Percentiles rank a stretch among this genome's conserved stretches.
Evolutionary conservation across 2,113 vertebrate genomes (phyloP).

Genomic region (Epinephelus moara): DNA sequence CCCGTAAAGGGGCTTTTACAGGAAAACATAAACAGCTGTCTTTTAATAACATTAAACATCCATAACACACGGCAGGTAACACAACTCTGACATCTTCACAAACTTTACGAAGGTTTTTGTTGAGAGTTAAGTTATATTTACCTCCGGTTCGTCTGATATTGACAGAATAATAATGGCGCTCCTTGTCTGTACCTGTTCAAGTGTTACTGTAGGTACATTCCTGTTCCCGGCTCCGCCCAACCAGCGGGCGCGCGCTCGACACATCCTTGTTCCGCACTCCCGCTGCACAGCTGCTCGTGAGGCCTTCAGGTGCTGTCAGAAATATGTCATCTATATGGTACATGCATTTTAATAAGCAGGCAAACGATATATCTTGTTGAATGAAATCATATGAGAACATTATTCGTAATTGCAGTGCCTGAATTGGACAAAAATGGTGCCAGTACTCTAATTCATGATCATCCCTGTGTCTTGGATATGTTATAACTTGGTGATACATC

Average conservation of each 20-base stretch:
- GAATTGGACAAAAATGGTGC: too few species aligned
- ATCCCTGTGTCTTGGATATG: too few species aligned
- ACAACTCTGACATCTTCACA: not conserved
- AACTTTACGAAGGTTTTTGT: not conserved
- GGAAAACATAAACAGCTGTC: not conserved
- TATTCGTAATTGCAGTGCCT: too few species aligned
- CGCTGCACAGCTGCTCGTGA: conserved; percentile 3
- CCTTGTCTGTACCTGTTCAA: conserved; percentile 47
- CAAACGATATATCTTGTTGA: not conserved
- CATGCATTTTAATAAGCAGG: not conserved
- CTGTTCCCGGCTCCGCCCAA: conserved; percentile 30
- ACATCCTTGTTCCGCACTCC: not conserved
- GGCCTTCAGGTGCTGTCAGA: conserved; percentile 34
- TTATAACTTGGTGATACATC: too few species aligned
- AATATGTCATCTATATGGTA: not conserved
- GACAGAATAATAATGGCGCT: not conserved
- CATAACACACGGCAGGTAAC: not conserved
- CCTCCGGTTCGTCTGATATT: not conserved
- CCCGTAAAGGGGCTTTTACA: not conserved
- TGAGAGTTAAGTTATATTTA: not conserved
- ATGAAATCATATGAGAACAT: too few species aligned
- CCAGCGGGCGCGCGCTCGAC: not conserved
- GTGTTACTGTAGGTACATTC: not conserved
- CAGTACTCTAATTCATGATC: too few species aligned
- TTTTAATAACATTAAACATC: not conserved